Conservation (phyloP, 2,888 invertebrate species). For the Aphidoletes aphidimyza region DNA sequence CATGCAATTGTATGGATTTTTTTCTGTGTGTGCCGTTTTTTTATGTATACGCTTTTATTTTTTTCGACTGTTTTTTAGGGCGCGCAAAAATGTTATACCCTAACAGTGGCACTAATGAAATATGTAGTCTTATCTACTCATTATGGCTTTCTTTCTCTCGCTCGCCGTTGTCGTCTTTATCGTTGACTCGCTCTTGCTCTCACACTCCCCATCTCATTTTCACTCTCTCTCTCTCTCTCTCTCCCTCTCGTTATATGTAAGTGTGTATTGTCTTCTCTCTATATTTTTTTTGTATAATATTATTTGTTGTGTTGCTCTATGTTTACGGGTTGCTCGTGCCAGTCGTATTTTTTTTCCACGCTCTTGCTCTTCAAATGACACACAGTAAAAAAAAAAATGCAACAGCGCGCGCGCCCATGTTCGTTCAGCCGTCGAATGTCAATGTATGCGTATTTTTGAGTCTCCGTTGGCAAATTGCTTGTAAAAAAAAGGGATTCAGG, state of each 20-base stretch:
- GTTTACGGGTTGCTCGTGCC: slow-evolving; percentile 49
- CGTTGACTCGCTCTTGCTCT: background rate
- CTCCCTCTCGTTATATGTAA: background rate
- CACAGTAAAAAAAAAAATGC: too few relatives aligned
- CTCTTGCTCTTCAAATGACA: slow-evolving; percentile 27
- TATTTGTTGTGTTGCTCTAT: background rate
- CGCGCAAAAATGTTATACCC: slow-evolving; percentile 40
- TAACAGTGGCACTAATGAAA: slow-evolving; percentile 47
- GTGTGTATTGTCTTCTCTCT: background rate
- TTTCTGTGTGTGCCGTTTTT: background rate
- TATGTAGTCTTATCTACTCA: slow-evolving; percentile 48
- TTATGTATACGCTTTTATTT: slow-evolving; percentile 18
- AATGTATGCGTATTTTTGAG: background rate
- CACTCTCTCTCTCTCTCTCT: background rate
- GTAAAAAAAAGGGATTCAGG: background rate
- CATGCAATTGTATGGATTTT: background rate
- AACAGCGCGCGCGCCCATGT: background rate
- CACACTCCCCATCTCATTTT: background rate
- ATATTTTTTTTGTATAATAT: background rate
- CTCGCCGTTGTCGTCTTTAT: background rate
- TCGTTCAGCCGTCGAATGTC: too few relatives aligned
- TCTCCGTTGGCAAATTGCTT: slow-evolving; percentile 23
- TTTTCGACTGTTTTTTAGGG: slow-evolving; percentile 50
- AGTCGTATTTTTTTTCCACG: slow-evolving; percentile 45
- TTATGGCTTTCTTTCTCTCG: slow-evolving; percentile 13